Evolutionary conservation across 53 echinoderm and acorn worm genomes (phyloP), one percentile per base, ranked within the genome.

Genomic region (Crossaster papposus): DNA sequence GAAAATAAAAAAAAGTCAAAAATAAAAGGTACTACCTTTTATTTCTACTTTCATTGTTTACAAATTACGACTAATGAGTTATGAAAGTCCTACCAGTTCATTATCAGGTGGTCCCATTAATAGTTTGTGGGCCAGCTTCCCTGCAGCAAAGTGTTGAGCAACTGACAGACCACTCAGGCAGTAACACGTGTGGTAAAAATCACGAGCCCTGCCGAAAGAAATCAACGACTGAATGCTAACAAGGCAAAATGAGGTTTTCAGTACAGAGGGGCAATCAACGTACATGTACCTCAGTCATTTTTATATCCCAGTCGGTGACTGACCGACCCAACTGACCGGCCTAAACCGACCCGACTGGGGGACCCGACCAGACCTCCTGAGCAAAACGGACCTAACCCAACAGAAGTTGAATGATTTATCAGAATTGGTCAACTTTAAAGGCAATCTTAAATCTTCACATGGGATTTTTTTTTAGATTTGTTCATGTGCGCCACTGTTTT

Each of bases 181-280:
- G 89, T 98, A 98, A 75, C 98, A 98, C 17, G 98, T 96, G 54
- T 98, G 98, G 85, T 98, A 98, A 89, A 91, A 95, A 90, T 98
- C 98, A 63, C 96, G 85, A n/a, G 94, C 86, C 73, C 98, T 98
- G 58, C 17, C 58, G 13, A 58, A 58, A 2, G 58, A 58, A 15
- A 20, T 18, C 15, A 58, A 58, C 3, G 7, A 1, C 0, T 58
- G 7, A 17, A 58, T 58, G 22, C 22, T 15, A 58, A 17, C 44
- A 44, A 58, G 58, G 3, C 58, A 58, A 58, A 18, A 20, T 18
- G 12, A 15, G 17, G 2, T 18, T 58, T 58, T 11, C 6, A 58
- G 15, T 0, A 20, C 14, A 55, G 15, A 20, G 58, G 58, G 58
- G 6, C 44, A 44, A 9, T 9, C 9, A 44, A 44, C n/a, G n/a